These are phyloP conservation scores for Enteromius afrohamiltoni DNA, from an alignment of 2,797 vertebrate species.

Conservation along the genomic window DNA sequence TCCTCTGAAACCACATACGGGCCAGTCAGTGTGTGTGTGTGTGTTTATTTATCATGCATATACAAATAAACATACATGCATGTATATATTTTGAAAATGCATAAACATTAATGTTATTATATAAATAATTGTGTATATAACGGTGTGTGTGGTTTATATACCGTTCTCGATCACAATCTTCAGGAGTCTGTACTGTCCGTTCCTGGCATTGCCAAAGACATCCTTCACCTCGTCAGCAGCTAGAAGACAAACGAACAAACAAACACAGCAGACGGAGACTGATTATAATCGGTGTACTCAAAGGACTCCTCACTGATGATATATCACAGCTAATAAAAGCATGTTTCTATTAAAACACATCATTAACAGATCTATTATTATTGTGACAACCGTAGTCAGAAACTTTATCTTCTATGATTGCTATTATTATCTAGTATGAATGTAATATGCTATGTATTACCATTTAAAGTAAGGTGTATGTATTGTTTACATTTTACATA, in stretches of 20 bases:
- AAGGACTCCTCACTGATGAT: too few relatives aligned
- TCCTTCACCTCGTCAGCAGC: conserved; percentile 90
- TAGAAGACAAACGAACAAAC: conserved; percentile 62
- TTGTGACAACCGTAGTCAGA: not conserved
- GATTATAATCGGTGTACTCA: not conserved
- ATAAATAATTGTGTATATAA: too few relatives aligned
- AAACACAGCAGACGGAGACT: not conserved
- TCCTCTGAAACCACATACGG: conserved; percentile 78
- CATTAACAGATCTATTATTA: not conserved
- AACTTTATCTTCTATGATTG: not conserved
- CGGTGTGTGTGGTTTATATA: conserved; percentile 59
- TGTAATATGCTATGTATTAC: not conserved
- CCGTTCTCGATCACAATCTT: conserved; percentile 94
- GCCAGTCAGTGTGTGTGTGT: not conserved
- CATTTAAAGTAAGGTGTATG: not conserved
- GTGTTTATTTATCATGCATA: too few relatives aligned
- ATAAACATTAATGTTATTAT: too few relatives aligned
- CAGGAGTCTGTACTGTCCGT: conserved; percentile 89
- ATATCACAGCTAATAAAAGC: too few relatives aligned
- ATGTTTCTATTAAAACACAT: not conserved
- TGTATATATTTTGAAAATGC: too few relatives aligned
- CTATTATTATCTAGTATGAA: not conserved
- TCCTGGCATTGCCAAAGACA: conserved; percentile 87
- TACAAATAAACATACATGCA: too few relatives aligned
- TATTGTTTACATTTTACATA: not conserved